phyloP scores from a whole-genome alignment of 1,140 invertebrate species.

The Drosophila sp. region DNA sequence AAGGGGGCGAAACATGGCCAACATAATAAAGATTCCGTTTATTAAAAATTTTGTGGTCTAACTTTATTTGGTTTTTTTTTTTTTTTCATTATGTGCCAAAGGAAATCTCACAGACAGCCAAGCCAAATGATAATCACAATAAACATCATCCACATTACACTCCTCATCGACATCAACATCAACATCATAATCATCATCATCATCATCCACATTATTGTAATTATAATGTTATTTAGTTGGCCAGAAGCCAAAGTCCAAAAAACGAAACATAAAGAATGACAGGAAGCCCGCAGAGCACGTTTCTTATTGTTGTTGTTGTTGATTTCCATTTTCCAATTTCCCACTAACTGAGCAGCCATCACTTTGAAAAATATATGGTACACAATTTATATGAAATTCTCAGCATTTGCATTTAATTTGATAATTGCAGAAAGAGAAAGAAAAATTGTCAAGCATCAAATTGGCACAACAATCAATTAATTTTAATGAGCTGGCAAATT shows the following conservation, averaged over 20 bases:
- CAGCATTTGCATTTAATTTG: slow-evolving; percentile 13
- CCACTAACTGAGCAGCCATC: neutral
- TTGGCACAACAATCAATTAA: slow-evolving; percentile 35
- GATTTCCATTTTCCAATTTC: slow-evolving; percentile 5
- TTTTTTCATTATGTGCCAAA: slow-evolving; percentile 48
- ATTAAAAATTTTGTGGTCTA: slow-evolving; percentile 56
- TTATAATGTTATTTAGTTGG: slow-evolving; percentile 41
- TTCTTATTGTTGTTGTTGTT: slow-evolving; percentile 29
- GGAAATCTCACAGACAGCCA: slow-evolving; percentile 45
- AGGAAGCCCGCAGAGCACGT: slow-evolving; percentile 46
- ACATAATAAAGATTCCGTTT: slow-evolving; percentile 39
- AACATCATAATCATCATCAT: slow-evolving; percentile 26
- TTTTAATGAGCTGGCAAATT: slow-evolving; percentile 53
- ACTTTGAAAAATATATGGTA: neutral
- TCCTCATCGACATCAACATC: neutral
- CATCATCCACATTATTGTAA: slow-evolving; percentile 33
- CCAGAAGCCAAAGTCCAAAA: slow-evolving; percentile 40
- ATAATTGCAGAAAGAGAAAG: slow-evolving; percentile 18
- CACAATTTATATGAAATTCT: slow-evolving; percentile 2
- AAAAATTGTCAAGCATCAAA: slow-evolving; percentile 49
- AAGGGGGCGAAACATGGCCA: slow-evolving; percentile 26
- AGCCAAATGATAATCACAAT: slow-evolving; percentile 39
- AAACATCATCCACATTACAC: slow-evolving; percentile 11
- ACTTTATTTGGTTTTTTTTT: slow-evolving; percentile 59
- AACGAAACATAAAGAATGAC: slow-evolving; percentile 15